Evolutionary conservation across 1,140 invertebrate species (phyloP), one percentile per base, ranked within the genome.

Genomic region (Meloidogyne hapla): DNA sequence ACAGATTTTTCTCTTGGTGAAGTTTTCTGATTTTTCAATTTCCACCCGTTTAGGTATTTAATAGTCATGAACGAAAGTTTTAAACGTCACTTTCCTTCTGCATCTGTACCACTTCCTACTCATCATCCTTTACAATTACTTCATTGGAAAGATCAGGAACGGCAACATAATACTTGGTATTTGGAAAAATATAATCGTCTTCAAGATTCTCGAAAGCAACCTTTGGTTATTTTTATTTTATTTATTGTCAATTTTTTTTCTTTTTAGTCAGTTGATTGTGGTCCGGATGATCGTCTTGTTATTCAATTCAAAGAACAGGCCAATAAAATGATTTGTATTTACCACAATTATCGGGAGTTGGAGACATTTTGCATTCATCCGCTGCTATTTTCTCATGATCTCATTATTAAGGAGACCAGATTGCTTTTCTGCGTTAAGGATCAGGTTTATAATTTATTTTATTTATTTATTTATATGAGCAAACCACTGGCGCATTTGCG

Each of bases 121-220:
- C 48, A 56, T 9, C 18, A 56, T 56, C 48, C 48, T 56, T 56
- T 56, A 56, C 48, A 56, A 56, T 56, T 56, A n/a, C n/a, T 56
- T 6, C 48, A 56, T 5, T 56, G 48, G 48, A 56, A 56, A 8
- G 48, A 56, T 4, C 48, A 56, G n/a, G 48, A 56, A 1, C 18
- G 18, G 8, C 48, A 56, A 21, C 48, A 56, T 56, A 56, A 56
- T 56, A 56, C 48, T 8, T 70, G 69, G 69, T 56, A 45, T 42
- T 45, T 70, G 38, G 69, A 70, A 26, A 70, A 70, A n/a, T 70
- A 70, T 61, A 70, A 45, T 70, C 69, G 69, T 26, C 61, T 70
- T 45, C 38, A 18, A 10, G 69, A 70, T 61, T 45, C 69, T 25
- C 69, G 69, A 28, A 70, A 70, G 26, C 45, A 56, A 18, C 69